phyloP scores from a whole-genome alignment of 2,797 vertebrate species.

The Phylloscopus collybita region DNA sequence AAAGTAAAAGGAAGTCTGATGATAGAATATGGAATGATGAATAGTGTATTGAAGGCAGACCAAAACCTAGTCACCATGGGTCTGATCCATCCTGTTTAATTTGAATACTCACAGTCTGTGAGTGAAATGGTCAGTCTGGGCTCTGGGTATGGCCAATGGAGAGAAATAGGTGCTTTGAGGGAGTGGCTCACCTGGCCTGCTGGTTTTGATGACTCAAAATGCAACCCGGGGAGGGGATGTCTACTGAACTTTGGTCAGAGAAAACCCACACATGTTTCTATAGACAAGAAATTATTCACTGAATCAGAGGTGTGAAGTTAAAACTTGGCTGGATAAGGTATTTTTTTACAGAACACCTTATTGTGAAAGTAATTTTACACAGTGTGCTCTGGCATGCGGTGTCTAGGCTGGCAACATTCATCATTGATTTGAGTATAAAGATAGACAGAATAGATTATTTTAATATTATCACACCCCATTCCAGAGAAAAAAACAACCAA shows the following conservation, averaged over 20 bases:
- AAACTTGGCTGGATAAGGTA: background rate
- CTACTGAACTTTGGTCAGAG: background rate
- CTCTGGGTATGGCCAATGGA: background rate
- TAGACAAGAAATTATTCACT: background rate
- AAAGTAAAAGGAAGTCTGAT: background rate
- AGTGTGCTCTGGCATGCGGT: background rate
- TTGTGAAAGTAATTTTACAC: background rate
- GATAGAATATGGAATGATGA: background rate
- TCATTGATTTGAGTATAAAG: background rate
- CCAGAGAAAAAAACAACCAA: background rate
- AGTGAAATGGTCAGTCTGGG: background rate
- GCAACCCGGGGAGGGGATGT: background rate
- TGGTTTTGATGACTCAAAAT: background rate
- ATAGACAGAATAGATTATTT: background rate
- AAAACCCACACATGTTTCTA: background rate
- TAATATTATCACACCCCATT: background rate
- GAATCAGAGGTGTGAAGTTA: background rate
- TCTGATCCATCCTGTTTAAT: background rate
- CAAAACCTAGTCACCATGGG: background rate
- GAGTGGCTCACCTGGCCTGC: background rate
- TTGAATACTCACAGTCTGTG: background rate
- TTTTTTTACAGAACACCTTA: background rate
- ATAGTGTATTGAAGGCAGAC: background rate
- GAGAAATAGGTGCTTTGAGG: background rate
- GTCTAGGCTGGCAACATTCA: background rate